phyloP scores from a whole-genome alignment of 2,888 invertebrate species.

The Mycogona germanica region DNA sequence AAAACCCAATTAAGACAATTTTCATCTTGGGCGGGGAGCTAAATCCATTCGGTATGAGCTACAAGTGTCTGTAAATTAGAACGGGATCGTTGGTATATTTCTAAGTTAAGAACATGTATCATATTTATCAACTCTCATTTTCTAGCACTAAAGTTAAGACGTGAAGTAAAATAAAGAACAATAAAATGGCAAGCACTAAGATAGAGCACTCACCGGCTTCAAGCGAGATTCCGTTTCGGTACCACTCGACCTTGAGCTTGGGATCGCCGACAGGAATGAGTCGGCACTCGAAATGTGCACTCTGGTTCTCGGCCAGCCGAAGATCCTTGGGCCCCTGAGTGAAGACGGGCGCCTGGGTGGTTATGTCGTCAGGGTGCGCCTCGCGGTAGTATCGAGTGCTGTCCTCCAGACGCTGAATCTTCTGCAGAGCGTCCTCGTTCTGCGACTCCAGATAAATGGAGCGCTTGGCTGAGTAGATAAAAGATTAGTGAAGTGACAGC shows the following conservation, averaged over 20 bases:
- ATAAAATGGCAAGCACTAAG: constrained; percentile 21
- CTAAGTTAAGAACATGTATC: too few relatives aligned
- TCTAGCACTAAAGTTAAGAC: background rate
- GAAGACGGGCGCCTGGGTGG: constrained; percentile 82
- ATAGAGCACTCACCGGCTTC: constrained; percentile 79
- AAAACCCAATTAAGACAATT: too few relatives aligned
- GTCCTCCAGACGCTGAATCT: constrained; percentile 70
- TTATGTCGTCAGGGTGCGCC: constrained; percentile 58
- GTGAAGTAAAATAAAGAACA: background rate
- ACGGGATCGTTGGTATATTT: too few relatives aligned
- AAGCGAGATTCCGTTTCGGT: constrained; percentile 79
- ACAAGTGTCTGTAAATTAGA: too few relatives aligned
- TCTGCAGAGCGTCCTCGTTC: constrained; percentile 69
- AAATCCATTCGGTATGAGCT: too few relatives aligned
- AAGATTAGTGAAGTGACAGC: constrained; percentile 18
- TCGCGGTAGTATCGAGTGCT: constrained; percentile 59
- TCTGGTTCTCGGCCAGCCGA: constrained; percentile 75
- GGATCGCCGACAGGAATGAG: constrained; percentile 91
- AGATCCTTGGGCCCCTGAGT: constrained; percentile 82
- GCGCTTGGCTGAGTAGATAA: constrained; percentile 45
- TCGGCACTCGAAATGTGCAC: constrained; percentile 86
- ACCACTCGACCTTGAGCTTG: constrained; percentile 84
- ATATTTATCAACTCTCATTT: background rate
- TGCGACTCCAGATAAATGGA: constrained; percentile 79
- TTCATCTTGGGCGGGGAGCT: too few relatives aligned